Evolutionary conservation across 2,113 vertebrate species (phyloP).

Genomic region (Ctenodactylus gundi): DNA sequence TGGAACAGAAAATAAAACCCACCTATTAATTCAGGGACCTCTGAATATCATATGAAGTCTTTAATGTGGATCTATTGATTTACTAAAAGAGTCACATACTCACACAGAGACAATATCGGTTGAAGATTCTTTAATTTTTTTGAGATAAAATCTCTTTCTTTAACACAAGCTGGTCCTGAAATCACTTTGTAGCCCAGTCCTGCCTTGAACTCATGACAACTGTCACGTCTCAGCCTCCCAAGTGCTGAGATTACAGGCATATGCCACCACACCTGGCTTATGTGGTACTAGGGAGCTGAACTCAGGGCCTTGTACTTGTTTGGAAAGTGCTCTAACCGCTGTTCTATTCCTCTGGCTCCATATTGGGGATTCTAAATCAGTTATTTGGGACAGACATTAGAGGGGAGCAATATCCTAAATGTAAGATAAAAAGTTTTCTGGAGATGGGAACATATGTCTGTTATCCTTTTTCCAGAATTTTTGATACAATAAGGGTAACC

Average conservation of each 20-base stretch:
- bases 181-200: too few species aligned
- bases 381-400: neutral
- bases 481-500: neutral
- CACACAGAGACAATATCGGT: neutral
- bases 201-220: too few species aligned
- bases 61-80: neutral
- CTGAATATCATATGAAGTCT: neutral
- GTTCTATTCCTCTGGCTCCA: too few species aligned
- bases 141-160: too few species aligned
- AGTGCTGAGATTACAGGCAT: too few species aligned
- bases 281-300: too few species aligned
- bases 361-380: neutral
- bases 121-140: too few species aligned
- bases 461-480: neutral
- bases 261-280: too few species aligned
- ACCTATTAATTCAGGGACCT: neutral
- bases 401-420: neutral
- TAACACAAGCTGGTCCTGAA: too few species aligned
- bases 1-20: neutral
- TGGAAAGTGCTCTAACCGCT: too few species aligned
- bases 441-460: neutral
- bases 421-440: neutral
- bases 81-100: neutral
- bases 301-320: too few species aligned
- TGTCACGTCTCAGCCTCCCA: too few species aligned